A percentile compares a stretch with the other conserved stretches of the same genome.
phyloP scores from a whole-genome alignment of 2,888 invertebrate species.

The Chrysolina oricalcia region DNA sequence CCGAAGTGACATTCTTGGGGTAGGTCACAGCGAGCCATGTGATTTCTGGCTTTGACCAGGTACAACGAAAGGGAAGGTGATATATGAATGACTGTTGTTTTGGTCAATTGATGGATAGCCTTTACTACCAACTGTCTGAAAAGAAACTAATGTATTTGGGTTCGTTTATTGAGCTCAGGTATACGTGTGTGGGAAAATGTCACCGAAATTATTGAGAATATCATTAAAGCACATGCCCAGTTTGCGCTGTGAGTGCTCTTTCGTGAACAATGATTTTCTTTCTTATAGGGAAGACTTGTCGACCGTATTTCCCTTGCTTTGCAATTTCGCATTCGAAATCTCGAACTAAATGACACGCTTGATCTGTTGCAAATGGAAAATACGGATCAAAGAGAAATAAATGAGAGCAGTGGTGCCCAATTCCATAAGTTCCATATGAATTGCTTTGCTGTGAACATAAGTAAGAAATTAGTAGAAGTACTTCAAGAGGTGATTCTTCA shows the following conservation, averaged over 20 bases:
- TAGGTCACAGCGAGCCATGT: constrained; percentile 65
- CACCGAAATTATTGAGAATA: constrained; percentile 33
- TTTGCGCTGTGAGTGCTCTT: constrained; percentile 40
- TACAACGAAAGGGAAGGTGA: constrained; percentile 32
- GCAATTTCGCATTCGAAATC: constrained; percentile 39
- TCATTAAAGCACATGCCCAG: constrained; percentile 34
- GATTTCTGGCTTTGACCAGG: constrained; percentile 46
- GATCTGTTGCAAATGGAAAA: constrained; percentile 41
- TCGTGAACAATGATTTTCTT: constrained; percentile 45
- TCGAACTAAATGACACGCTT: constrained; percentile 37
- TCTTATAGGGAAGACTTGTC: constrained; percentile 39
- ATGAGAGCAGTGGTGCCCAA: constrained; percentile 39
- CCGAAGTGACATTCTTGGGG: constrained; percentile 66
- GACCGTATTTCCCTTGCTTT: constrained; percentile 40
- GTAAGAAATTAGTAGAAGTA: no score
- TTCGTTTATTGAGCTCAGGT: constrained; percentile 63
- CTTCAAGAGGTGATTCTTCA: no score
- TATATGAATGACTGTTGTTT: constrained; percentile 64
- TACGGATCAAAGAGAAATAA: constrained; percentile 33
- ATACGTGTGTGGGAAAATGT: constrained; percentile 53
- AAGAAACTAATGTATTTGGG: constrained; percentile 66
- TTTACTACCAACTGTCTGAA: constrained; percentile 67
- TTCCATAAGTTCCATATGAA: constrained; percentile 35
- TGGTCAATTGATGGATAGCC: constrained; percentile 69
- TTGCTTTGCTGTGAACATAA: constrained; percentile 34